Percentiles rank a stretch among this genome's conserved stretches.
Conservation (phyloP, 2,113 vertebrate genomes). For the Vicugna pacos region DNA sequence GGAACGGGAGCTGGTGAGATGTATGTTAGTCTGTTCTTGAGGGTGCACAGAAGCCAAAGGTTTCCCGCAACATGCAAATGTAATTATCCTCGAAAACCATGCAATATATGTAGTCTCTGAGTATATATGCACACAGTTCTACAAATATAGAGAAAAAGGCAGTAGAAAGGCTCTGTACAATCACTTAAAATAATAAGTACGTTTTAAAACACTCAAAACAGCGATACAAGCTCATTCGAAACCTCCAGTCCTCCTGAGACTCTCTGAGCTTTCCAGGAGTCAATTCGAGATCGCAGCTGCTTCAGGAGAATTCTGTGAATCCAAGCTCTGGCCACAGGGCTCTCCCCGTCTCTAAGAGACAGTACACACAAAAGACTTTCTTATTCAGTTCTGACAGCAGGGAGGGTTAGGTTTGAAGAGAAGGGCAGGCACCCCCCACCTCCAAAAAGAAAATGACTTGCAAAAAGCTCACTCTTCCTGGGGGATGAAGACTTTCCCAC, state of each 20-base stretch:
- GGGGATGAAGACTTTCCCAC: neutral
- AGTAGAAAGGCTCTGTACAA: neutral
- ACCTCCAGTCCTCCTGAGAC: neutral
- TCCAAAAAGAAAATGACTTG: neutral
- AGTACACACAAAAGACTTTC: neutral
- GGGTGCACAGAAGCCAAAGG: neutral
- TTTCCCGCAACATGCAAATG: too few relatives aligned
- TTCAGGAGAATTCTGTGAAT: neutral
- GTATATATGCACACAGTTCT: neutral
- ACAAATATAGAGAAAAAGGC: neutral
- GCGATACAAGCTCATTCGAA: neutral
- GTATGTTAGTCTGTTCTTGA: neutral
- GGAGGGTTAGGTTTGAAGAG: neutral
- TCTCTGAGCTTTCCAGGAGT: neutral
- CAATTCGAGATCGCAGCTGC: neutral
- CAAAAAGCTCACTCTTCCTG: neutral
- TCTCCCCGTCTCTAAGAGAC: neutral
- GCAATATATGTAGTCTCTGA: neutral
- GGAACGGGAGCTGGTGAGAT: neutral
- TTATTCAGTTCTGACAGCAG: neutral
- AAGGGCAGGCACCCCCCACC: neutral
- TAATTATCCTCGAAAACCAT: neutral
- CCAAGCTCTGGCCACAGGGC: neutral
- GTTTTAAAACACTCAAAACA: slow-evolving; percentile 10
- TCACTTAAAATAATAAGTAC: neutral